Conservation (phyloP, 2,888 invertebrate species). For the Vandiemenella viatica region DNA sequence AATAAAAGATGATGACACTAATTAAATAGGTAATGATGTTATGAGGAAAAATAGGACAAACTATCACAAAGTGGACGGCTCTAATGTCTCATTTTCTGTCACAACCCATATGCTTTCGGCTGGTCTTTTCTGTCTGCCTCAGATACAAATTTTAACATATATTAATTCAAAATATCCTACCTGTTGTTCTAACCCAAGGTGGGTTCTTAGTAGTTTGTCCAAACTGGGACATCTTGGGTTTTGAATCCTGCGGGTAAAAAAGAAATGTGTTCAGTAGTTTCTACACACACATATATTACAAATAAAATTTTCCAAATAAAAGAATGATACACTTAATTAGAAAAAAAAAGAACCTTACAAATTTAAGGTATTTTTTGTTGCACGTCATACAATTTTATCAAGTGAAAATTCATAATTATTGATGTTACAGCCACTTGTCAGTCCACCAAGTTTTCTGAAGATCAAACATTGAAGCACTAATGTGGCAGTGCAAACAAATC, state of each 20-base stretch:
- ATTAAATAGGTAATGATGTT: too few species aligned
- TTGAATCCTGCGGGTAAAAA: neutral
- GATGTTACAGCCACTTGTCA: too few species aligned
- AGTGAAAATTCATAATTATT: too few species aligned
- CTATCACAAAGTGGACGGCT: too few species aligned
- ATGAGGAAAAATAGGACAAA: too few species aligned
- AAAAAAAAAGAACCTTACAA: neutral
- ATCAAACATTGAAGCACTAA: too few species aligned
- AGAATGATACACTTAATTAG: neutral
- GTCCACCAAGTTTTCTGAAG: too few species aligned
- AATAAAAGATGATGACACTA: too few species aligned
- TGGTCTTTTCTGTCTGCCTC: neutral
- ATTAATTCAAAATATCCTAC: conserved; percentile 7
- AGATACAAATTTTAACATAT: neutral
- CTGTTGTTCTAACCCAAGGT: conserved; percentile 53
- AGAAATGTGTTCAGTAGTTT: too few species aligned
- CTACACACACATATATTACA: neutral
- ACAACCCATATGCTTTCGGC: neutral
- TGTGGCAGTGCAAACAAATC: too few species aligned
- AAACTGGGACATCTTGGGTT: conserved; percentile 17
- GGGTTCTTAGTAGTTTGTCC: conserved; percentile 46
- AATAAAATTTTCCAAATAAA: neutral
- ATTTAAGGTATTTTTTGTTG: neutral
- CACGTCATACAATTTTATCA: too few species aligned
- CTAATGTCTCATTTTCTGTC: too few species aligned